phyloP scores from a whole-genome alignment of 2,113 vertebrate species.

The Syngnathus scovelli region DNA sequence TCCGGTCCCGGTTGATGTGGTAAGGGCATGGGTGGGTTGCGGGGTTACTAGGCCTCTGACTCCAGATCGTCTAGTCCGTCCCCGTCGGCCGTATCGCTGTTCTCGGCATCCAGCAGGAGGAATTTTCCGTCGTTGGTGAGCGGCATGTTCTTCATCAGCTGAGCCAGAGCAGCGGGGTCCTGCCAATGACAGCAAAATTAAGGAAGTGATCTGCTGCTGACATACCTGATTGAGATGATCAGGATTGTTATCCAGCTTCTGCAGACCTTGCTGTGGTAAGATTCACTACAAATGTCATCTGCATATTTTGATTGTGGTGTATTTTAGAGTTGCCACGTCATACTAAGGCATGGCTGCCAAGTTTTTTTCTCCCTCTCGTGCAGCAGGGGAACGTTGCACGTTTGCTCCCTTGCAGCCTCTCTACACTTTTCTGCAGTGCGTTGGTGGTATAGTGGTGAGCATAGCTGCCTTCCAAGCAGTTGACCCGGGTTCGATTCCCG shows the following conservation, averaged over 20 bases:
- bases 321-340: too few relatives aligned
- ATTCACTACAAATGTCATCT: too few relatives aligned
- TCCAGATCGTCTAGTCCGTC: constrained; percentile 77
- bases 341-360: too few relatives aligned
- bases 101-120: constrained; percentile 77
- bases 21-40: too few relatives aligned
- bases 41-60: constrained; percentile 79
- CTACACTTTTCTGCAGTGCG: background rate
- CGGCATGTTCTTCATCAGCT: constrained; percentile 88
- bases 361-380: too few relatives aligned
- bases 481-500: constrained; percentile 75
- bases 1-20: background rate
- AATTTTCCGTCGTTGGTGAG: constrained; percentile 91
- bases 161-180: constrained; percentile 89
- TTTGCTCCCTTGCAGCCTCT: too few relatives aligned
- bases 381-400: too few relatives aligned
- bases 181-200: constrained; percentile 34
- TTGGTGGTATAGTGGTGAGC: constrained; percentile 66
- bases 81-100: constrained; percentile 58
- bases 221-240: too few relatives aligned
- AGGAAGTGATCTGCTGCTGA: too few relatives aligned
- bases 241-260: too few relatives aligned
- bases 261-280: too few relatives aligned
- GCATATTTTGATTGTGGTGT: too few relatives aligned
- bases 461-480: constrained; percentile 78